These are phyloP conservation scores for Leptarthrus brevirostris DNA, from an alignment of 2,888 invertebrate species.

Conservation along the genomic window DNA sequence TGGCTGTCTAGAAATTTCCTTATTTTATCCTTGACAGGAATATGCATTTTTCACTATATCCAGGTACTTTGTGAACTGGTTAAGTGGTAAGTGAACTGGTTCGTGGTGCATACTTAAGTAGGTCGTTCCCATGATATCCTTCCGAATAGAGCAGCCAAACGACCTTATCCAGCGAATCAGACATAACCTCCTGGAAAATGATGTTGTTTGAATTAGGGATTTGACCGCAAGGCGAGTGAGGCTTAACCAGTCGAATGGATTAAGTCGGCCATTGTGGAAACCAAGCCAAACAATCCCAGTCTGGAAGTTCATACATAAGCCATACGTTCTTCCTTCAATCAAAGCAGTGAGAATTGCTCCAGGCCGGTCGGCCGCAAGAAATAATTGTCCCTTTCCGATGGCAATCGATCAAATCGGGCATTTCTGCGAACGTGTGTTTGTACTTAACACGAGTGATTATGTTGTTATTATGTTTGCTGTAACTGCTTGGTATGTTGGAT, in stretches of 20 bases:
- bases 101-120: neutral
- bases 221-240: slow-evolving; percentile 42
- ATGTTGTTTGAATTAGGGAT: slow-evolving; percentile 44
- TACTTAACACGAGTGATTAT: slow-evolving; percentile 47
- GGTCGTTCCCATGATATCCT: slow-evolving; percentile 3
- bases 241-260: slow-evolving; percentile 38
- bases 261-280: slow-evolving; percentile 39
- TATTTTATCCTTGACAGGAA: neutral
- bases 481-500: neutral
- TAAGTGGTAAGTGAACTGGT: neutral
- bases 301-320: slow-evolving; percentile 21
- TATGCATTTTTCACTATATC: slow-evolving; percentile 18
- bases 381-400: slow-evolving; percentile 37
- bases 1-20: neutral
- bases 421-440: slow-evolving; percentile 33
- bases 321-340: slow-evolving; percentile 29
- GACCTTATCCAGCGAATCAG: neutral
- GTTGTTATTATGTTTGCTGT: slow-evolving; percentile 46
- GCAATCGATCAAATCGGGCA: slow-evolving; percentile 40
- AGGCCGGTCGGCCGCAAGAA: slow-evolving; percentile 32
- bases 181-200: neutral
- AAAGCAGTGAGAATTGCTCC: slow-evolving; percentile 28
- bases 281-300: slow-evolving; percentile 23
- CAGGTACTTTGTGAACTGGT: neutral
- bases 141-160: neutral